A percentile compares a stretch with the other conserved stretches of the same genome.
Evolutionary conservation across 2,113 vertebrate genomes (phyloP).

Genomic region (Felis chaus): DNA sequence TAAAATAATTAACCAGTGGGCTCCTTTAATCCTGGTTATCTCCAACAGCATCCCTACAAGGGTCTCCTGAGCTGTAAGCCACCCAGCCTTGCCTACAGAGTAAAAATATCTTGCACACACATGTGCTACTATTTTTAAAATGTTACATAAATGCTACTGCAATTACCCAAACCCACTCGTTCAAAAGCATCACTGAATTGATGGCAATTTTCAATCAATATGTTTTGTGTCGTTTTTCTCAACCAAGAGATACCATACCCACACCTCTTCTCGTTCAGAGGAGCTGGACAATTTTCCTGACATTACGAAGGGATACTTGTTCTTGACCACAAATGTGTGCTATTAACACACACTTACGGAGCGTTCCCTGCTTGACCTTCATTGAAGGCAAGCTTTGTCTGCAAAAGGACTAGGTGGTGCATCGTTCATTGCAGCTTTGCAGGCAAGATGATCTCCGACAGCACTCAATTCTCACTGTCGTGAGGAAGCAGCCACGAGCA

Average conservation of each 20-base stretch:
- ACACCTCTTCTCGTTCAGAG: neutral
- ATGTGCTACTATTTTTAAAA: conserved; percentile 73
- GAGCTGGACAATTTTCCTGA: neutral
- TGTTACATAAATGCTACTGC: conserved; percentile 74
- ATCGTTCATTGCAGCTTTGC: neutral
- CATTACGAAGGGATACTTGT: neutral
- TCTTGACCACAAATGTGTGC: neutral
- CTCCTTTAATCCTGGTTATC: neutral
- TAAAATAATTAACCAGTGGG: neutral
- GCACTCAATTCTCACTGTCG: neutral
- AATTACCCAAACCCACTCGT: conserved; percentile 55
- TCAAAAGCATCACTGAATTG: conserved; percentile 46
- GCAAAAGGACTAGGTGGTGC: neutral
- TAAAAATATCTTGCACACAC: conserved; percentile 58
- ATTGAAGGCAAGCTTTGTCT: neutral
- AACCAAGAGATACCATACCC: neutral
- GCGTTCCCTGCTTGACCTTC: neutral
- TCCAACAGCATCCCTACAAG: neutral
- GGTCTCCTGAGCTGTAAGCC: conserved; percentile 48
- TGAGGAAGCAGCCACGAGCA: neutral
- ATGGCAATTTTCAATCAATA: conserved; percentile 48
- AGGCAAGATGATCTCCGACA: neutral
- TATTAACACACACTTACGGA: neutral
- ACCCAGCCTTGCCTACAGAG: conserved; percentile 37
- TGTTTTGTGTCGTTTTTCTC: conserved; percentile 29